Percentiles rank a stretch among this genome's conserved stretches.
Conservation (phyloP, 2,113 vertebrate genomes). For the Sinosuthora webbiana region DNA sequence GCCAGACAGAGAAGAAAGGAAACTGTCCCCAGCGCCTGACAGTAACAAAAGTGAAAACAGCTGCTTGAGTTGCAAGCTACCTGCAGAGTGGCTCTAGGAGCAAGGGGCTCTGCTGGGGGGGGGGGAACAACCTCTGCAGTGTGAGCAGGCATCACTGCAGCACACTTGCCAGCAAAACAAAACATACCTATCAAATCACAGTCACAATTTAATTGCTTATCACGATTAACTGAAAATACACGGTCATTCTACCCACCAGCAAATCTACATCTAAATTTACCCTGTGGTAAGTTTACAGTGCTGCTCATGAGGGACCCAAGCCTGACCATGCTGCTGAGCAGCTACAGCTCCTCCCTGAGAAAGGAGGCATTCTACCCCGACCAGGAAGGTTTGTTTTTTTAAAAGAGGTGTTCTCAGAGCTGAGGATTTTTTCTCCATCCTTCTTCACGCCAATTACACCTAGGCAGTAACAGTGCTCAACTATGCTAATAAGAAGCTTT, state of each 20-base stretch:
- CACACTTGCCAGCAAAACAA: neutral
- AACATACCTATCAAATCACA: neutral
- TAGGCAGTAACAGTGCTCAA: neutral
- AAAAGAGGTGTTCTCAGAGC: neutral
- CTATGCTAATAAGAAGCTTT: neutral
- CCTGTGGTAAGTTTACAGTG: neutral
- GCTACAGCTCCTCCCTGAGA: neutral
- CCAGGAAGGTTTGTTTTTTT: neutral
- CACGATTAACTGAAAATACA: neutral
- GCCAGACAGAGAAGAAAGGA: conserved; percentile 18
- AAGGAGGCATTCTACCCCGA: neutral
- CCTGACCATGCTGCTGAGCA: neutral
- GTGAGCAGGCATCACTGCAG: neutral
- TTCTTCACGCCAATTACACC: neutral
- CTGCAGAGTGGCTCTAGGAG: neutral
- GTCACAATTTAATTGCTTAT: neutral
- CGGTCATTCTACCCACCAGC: neutral
- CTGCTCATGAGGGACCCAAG: neutral
- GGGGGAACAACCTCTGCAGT: neutral
- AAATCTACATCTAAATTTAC: neutral
- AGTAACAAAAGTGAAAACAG: conserved; percentile 9
- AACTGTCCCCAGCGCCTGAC: neutral
- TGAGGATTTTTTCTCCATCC: neutral
- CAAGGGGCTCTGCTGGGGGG: neutral
- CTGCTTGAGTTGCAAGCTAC: neutral